Conservation (phyloP, 2,888 invertebrate species). For the Tinea trinotella region DNA sequence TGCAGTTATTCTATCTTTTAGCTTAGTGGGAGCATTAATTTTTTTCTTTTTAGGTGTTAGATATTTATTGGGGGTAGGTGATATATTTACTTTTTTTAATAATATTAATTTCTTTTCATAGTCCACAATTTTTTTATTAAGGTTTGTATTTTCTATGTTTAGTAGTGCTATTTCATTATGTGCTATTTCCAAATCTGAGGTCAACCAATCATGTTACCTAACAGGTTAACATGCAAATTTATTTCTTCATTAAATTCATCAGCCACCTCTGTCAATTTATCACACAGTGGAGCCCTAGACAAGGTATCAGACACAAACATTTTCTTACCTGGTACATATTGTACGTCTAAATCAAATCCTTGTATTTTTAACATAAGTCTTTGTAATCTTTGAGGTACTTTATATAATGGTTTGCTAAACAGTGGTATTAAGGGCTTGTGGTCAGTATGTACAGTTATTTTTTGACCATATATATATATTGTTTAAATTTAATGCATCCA, state of each 20-base stretch:
- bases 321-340: conserved; percentile 28
- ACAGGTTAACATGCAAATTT: conserved; percentile 5
- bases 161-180: too few species aligned
- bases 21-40: too few species aligned
- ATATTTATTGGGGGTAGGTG: too few species aligned
- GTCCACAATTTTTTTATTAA: too few species aligned
- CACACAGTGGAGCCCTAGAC: conserved; percentile 25
- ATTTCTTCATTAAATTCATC: conserved; percentile 11
- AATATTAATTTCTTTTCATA: too few species aligned
- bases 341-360: conserved; percentile 27
- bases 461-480: conserved; percentile 18
- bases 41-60: too few species aligned
- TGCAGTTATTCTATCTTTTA: too few species aligned
- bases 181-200: too few species aligned
- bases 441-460: conserved; percentile 27
- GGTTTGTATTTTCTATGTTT: too few species aligned
- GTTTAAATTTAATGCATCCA: conserved; percentile 25
- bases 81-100: too few species aligned
- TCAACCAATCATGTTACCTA: too few species aligned
- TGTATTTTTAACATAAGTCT: conserved; percentile 27
- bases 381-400: conserved; percentile 26
- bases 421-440: conserved; percentile 31
- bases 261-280: background rate
- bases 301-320: conserved; percentile 30
- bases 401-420: conserved; percentile 26